Percentiles rank a stretch among this genome's conserved stretches.
phyloP scores from a whole-genome alignment of 2,113 vertebrate species.

The Tragelaphus scriptus region DNA sequence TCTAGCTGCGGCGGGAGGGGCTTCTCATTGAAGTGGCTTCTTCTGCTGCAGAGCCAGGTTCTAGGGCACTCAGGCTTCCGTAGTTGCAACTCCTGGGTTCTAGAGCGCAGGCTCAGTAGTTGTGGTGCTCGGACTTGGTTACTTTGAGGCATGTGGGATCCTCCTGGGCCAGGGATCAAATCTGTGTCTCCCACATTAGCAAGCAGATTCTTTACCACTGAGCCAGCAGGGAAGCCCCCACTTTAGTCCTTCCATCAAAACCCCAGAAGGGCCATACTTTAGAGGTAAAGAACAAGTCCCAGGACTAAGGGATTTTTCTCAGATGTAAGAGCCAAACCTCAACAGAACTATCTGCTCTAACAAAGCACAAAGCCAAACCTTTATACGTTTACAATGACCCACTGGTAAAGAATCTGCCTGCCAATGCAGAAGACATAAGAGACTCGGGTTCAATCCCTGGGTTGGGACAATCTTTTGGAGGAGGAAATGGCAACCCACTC shows the following conservation, averaged over 20 bases:
- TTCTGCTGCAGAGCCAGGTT: neutral
- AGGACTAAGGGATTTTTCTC: neutral
- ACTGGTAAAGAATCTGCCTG: neutral
- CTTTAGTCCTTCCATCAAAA: neutral
- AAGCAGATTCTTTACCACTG: neutral
- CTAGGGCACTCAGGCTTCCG: neutral
- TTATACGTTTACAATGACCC: neutral
- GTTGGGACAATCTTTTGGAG: neutral
- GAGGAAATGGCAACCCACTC: neutral
- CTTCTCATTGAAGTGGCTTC: neutral
- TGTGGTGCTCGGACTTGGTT: neutral
- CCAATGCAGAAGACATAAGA: neutral
- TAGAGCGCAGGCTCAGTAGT: neutral
- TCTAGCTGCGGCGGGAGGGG: neutral
- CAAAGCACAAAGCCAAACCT: neutral
- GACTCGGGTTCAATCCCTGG: neutral
- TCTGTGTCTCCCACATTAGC: neutral
- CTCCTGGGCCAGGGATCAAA: neutral
- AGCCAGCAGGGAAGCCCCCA: neutral
- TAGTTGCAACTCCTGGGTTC: neutral
- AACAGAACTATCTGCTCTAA: neutral
- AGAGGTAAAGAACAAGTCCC: neutral
- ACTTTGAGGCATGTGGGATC: neutral
- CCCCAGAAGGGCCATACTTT: neutral
- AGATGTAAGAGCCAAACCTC: neutral